Percentiles rank a stretch among this genome's conserved stretches.
Conservation (phyloP, 2,797 vertebrate genomes). For the Vespertilio murinus region DNA sequence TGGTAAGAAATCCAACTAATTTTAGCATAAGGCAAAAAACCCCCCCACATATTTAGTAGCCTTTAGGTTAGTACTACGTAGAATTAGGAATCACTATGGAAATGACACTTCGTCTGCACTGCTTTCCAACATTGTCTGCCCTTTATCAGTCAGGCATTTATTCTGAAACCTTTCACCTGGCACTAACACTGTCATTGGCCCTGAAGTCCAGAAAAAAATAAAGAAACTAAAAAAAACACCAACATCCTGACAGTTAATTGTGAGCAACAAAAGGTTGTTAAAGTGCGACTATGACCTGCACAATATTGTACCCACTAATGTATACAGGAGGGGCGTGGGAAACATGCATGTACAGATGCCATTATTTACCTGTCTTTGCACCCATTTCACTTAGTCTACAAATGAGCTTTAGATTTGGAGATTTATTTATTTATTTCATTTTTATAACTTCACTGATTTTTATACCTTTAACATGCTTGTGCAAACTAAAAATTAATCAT, state of each 20-base stretch:
- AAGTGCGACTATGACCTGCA: too few relatives aligned
- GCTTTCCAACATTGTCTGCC: background rate
- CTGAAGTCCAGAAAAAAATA: background rate
- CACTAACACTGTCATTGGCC: background rate
- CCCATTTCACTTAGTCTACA: background rate
- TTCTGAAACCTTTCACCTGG: background rate
- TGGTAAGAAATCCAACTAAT: background rate
- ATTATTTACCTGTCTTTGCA: background rate
- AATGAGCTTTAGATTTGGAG: background rate
- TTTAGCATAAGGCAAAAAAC: background rate
- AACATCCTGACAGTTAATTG: background rate
- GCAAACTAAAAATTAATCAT: background rate
- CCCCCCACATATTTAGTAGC: background rate
- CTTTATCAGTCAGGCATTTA: background rate
- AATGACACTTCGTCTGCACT: background rate
- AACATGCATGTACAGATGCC: rapidly evolving
- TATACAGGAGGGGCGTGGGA: background rate
- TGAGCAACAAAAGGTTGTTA: background rate
- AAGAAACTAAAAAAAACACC: background rate
- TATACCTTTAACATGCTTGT: background rate
- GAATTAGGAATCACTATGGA: background rate
- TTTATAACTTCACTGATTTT: background rate
- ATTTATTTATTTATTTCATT: background rate
- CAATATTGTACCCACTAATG: rapidly evolving
- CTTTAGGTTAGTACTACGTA: background rate